phyloP scores from a whole-genome alignment of 2,113 vertebrate species.

The Picathartes gymnocephalus region DNA sequence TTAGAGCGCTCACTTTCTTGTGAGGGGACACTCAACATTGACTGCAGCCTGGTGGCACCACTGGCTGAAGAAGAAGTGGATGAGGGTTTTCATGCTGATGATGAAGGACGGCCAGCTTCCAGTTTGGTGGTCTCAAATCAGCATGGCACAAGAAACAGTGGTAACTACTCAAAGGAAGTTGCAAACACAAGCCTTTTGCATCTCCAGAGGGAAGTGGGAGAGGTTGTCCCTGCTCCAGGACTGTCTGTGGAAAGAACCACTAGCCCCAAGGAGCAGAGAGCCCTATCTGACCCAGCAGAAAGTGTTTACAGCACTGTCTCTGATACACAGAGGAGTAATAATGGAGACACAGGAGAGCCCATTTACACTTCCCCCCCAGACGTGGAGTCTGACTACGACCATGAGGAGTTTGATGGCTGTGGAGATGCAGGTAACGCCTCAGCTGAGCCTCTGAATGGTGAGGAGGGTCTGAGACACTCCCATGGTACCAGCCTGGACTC shows the following conservation, averaged over 20 bases:
- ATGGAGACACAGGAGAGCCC: conserved; percentile 74
- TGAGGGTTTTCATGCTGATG: conserved; percentile 83
- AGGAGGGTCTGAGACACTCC: conserved; percentile 79
- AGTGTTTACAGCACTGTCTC: conserved; percentile 71
- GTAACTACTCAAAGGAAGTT: not conserved
- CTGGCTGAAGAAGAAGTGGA: conserved; percentile 84
- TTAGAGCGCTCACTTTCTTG: conserved; percentile 79
- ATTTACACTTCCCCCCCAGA: conserved; percentile 83
- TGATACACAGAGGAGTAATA: conserved; percentile 61
- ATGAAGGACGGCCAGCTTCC: conserved; percentile 72
- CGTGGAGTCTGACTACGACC: conserved; percentile 87
- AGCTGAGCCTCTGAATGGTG: conserved; percentile 75
- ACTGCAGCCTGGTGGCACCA: conserved; percentile 75
- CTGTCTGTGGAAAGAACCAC: not conserved
- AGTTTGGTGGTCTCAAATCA: conserved; percentile 51
- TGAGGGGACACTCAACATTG: conserved; percentile 83
- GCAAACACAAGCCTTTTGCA: not conserved
- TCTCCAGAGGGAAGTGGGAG: not conserved
- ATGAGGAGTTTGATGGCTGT: conserved; percentile 84
- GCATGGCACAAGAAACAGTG: not conserved
- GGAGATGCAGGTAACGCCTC: conserved; percentile 74
- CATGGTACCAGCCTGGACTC: conserved; percentile 85
- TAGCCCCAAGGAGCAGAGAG: conserved; percentile 3
- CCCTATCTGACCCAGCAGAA: not conserved
- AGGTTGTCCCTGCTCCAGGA: not conserved